Evolutionary conservation across 53 echinoderm and acorn worm species (phyloP).

Genomic region (Luidia sarsii): DNA sequence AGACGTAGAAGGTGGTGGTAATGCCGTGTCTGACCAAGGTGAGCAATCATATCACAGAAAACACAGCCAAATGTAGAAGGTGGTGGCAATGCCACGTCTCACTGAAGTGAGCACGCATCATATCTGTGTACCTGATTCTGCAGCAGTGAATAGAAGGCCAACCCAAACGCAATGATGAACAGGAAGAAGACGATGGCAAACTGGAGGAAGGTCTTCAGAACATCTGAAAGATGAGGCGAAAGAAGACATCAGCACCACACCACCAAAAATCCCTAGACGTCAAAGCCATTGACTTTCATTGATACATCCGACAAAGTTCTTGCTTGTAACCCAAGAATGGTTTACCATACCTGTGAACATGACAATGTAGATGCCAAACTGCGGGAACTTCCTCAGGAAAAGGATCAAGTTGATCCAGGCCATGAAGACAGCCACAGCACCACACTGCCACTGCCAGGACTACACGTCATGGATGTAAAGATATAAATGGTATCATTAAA

Average conservation of each 20-base stretch:
- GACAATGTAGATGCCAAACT: constrained; percentile 95
- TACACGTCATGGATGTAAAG: too few relatives aligned
- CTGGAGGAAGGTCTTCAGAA: constrained; percentile 79
- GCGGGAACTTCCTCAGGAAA: constrained; percentile 93
- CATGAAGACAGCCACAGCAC: constrained; percentile 77
- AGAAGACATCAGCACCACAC: too few relatives aligned
- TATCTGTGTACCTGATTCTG: constrained; percentile 92
- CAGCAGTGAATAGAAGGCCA: constrained; percentile 85
- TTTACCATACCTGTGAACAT: constrained; percentile 99
- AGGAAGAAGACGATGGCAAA: constrained; percentile 81
- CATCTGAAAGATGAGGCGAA: constrained; percentile 46
- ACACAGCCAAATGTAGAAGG: too few relatives aligned
- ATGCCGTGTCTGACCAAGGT: too few relatives aligned
- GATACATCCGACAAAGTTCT: not conserved
- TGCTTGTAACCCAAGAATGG: not conserved
- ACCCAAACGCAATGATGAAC: constrained; percentile 83
- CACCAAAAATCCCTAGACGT: too few relatives aligned
- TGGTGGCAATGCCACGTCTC: too few relatives aligned
- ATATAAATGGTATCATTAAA: too few relatives aligned
- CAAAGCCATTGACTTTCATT: not conserved
- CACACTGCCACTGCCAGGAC: constrained; percentile 98
- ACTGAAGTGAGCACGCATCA: too few relatives aligned
- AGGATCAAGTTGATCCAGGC: constrained; percentile 98
- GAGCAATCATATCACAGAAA: too few relatives aligned
- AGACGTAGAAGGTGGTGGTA: too few relatives aligned